A percentile compares a stretch with the other conserved stretches of the same genome.
Conservation (phyloP, 2,888 invertebrate species). For the Tetragnatha montana region DNA sequence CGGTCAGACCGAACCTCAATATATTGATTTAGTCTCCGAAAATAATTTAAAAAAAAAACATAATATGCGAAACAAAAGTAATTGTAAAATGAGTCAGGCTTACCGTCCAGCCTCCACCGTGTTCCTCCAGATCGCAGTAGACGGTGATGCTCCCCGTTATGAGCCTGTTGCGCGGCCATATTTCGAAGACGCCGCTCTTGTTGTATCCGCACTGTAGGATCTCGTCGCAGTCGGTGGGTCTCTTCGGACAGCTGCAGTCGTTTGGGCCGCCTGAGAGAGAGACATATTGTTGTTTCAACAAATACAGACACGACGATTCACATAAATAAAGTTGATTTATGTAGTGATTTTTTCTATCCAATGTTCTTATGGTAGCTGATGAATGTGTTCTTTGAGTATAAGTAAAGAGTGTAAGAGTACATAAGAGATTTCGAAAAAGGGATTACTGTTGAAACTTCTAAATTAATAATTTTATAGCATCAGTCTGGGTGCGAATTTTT, state of each 20-base stretch:
- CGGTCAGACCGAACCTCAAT: too few relatives aligned
- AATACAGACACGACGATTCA: neutral
- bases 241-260: constrained; percentile 57
- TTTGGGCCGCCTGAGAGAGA: constrained; percentile 1
- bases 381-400: too few relatives aligned
- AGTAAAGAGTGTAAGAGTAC: too few relatives aligned
- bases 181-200: constrained; percentile 64
- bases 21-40: too few relatives aligned
- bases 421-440: too few relatives aligned
- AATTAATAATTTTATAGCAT: too few relatives aligned
- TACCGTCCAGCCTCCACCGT: constrained; percentile 72
- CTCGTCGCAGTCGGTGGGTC: constrained; percentile 68
- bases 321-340: neutral
- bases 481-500: too few relatives aligned
- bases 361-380: too few relatives aligned
- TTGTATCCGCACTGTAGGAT: constrained; percentile 59
- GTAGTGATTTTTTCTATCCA: too few relatives aligned
- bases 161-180: constrained; percentile 64
- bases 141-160: constrained; percentile 40
- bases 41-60: too few relatives aligned
- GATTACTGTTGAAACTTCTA: too few relatives aligned
- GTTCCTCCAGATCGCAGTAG: constrained; percentile 71
- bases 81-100: neutral
- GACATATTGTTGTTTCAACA: neutral
- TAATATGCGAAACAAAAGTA: too few relatives aligned